These are phyloP conservation scores for Anaspis maculata DNA, from an alignment of 2,888 invertebrate genomes.

Conservation along the genomic window DNA sequence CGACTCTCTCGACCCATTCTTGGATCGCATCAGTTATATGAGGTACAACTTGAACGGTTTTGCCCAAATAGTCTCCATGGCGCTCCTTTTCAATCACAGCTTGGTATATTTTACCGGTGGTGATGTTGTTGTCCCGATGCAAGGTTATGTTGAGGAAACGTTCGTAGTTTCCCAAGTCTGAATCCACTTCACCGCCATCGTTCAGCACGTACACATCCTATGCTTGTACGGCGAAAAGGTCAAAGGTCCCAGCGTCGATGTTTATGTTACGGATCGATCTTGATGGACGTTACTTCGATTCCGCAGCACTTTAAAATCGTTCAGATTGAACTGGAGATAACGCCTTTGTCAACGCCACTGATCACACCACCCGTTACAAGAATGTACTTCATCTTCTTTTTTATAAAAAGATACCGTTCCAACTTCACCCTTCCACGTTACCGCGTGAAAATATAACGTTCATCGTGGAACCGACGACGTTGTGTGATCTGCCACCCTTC, in stretches of 20 bases:
- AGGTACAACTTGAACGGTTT: constrained; percentile 99
- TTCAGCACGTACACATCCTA: constrained; percentile 98
- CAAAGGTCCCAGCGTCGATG: constrained; percentile 98
- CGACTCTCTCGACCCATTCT: constrained; percentile 95
- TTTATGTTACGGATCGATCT: constrained; percentile 99
- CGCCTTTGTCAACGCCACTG: constrained; percentile 96
- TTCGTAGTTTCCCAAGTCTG: constrained; percentile 99
- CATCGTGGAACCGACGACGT: no score
- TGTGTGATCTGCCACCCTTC: no score
- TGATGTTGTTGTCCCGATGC: constrained; percentile 95
- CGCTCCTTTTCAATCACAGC: constrained; percentile 91
- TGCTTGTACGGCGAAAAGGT: constrained; percentile 98
- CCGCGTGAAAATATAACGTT: no score
- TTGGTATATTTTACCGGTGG: constrained; percentile 97
- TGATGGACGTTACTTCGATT: constrained; percentile 94
- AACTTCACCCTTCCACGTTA: no score
- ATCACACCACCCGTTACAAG: constrained; percentile 98
- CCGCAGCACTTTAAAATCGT: constrained; percentile 92
- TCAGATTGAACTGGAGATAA: constrained; percentile 92
- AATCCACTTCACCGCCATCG: constrained; percentile 98
- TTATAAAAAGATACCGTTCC: no score
- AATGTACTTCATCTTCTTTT: constrained; percentile 97
- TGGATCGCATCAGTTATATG: constrained; percentile 98
- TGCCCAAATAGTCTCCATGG: constrained; percentile 92
- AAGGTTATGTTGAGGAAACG: constrained; percentile 93